Base-by-base conservation (phyloP, 1,140 invertebrate species). In the Harpegnathos saltator region DNA sequence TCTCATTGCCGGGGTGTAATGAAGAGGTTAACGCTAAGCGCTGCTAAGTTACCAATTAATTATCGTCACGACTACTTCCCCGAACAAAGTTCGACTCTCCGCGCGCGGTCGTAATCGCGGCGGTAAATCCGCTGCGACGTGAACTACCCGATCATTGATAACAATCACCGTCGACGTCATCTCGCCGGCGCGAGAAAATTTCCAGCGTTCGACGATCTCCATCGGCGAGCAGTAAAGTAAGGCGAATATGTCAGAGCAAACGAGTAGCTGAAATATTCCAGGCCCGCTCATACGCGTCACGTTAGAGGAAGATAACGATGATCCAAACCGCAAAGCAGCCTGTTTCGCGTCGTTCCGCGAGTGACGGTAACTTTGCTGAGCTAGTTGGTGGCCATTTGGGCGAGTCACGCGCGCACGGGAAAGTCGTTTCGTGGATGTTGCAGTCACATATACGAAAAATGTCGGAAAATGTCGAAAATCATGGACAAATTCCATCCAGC, bases 231-330 rank as follows among this genome's bases (percentile, higher is more conserved):
- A 33, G 19, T 82, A 82, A 82, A 59, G 54, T 22, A 24, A 82
- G 38, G 44, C 19, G n/a, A 12, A 62, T 54, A 85, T n/a, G n/a
- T 52, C 33, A 52, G 59, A 24, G 56, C 50, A 7, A n/a, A 74
- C 58, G 54, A 72, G 19, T 62, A 52, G 12, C 66, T 58, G 59
- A 52, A 26, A 78, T 63, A 80, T 24, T 56, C 38, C 33, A 19
- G 1, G 56, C 33, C 22, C 22, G 24, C 54, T 71, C 86, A 44
- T n/a, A 4, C 9, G 83, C 68, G 78, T 80, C 83, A 68, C 83
- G 84, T 89, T 88, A 85, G 24, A 62, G 38, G 63, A 74, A 83
- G 86, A 89, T 89, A 89, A 83, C 86, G 72, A 89, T 83, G 83
- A 88, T 72, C 56, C 74, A 24, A 17, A 24, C 38, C 7, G 61